Percentiles rank a stretch among this genome's conserved stretches.
These are phyloP conservation scores for Gryllus longicercus DNA, from an alignment of 2,888 invertebrate species.

Conservation along the genomic window DNA sequence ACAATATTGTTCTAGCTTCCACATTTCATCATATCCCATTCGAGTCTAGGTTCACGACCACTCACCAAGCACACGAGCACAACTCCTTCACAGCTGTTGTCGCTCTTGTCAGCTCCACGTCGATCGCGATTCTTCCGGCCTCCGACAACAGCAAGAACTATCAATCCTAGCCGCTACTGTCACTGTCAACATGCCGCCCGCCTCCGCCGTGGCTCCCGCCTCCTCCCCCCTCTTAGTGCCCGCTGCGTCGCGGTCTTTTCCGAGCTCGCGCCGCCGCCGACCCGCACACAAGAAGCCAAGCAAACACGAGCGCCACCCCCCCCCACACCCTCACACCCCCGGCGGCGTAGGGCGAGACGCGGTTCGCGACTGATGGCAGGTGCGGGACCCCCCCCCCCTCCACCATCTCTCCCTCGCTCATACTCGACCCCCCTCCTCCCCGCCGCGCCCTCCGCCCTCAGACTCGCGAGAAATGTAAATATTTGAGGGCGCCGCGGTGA, in stretches of 20 bases:
- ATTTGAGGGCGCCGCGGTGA: constrained; percentile 1
- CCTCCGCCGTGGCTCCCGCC: not conserved
- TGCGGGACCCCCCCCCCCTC: not conserved
- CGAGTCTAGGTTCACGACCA: too few species aligned
- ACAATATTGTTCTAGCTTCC: too few species aligned
- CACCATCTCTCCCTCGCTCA: not conserved
- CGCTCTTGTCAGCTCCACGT: too few species aligned
- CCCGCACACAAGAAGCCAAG: not conserved
- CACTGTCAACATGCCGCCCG: too few species aligned
- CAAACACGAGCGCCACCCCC: not conserved
- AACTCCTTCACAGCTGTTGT: too few species aligned
- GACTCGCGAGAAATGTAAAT: constrained; percentile 17
- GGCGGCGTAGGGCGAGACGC: not conserved
- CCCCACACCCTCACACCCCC: not conserved
- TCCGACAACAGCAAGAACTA: too few species aligned
- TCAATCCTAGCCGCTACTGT: too few species aligned
- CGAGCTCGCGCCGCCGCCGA: not conserved
- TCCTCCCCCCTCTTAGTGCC: not conserved
- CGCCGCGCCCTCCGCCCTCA: not conserved
- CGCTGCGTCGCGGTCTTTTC: not conserved
- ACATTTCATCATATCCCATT: too few species aligned
- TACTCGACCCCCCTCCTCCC: not conserved
- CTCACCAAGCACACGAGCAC: too few species aligned
- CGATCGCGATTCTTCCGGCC: too few species aligned
- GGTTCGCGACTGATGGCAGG: not conserved